Conservation (phyloP, 2,797 vertebrate genomes). For the Pantherophis vulpinus region DNA sequence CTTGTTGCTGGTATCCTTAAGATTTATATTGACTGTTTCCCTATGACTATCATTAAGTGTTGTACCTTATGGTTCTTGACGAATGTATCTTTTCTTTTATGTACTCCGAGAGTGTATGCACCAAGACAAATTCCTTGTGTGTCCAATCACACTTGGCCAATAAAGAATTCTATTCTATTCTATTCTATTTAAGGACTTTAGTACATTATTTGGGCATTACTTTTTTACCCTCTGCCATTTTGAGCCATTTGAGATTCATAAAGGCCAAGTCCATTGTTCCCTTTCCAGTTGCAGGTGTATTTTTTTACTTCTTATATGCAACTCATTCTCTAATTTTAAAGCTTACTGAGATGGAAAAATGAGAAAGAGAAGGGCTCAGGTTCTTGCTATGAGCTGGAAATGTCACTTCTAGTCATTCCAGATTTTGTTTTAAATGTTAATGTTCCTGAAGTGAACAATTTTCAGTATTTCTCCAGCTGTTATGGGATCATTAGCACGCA, state of each 20-base stretch:
- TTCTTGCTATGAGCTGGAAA: slow-evolving; percentile 35
- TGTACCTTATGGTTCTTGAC: too few relatives aligned
- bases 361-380: slow-evolving; percentile 12
- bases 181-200: too few relatives aligned
- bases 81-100: too few relatives aligned
- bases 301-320: slow-evolving; percentile 39
- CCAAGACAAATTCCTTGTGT: too few relatives aligned
- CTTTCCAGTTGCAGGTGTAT: background rate
- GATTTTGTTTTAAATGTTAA: slow-evolving; percentile 35
- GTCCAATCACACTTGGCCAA: too few relatives aligned
- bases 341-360: slow-evolving; percentile 13
- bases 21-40: too few relatives aligned
- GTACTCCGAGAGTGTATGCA: too few relatives aligned
- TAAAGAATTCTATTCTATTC: too few relatives aligned
- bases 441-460: slow-evolving; percentile 38
- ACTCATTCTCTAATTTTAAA: slow-evolving; percentile 32
- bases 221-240: background rate
- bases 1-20: too few relatives aligned
- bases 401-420: slow-evolving; percentile 7
- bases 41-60: too few relatives aligned
- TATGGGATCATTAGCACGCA: background rate
- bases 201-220: background rate
- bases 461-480: slow-evolving; percentile 21
- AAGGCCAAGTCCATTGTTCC: slow-evolving; percentile 15
- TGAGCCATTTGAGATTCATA: slow-evolving; percentile 15